phyloP scores from a whole-genome alignment of 2,888 invertebrate species.

The Gnatocerus cornutus region DNA sequence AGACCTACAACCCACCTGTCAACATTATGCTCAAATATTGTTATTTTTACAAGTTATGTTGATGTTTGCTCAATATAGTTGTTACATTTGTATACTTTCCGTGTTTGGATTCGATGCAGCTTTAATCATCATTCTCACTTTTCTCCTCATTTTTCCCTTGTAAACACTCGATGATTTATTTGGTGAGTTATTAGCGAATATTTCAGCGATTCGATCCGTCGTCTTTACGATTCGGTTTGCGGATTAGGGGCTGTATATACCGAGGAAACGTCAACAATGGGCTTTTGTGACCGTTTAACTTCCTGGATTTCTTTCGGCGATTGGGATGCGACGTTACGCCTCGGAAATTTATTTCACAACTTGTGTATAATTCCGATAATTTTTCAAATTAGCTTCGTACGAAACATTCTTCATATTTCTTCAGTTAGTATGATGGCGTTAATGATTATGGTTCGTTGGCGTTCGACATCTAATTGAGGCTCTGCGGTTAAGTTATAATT shows the following conservation, averaged over 20 bases:
- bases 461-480: slow-evolving; percentile 63
- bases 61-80: slow-evolving; percentile 64
- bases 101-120: slow-evolving; percentile 43
- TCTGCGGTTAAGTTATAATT: slow-evolving; percentile 62
- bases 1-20: slow-evolving; percentile 70
- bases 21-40: slow-evolving; percentile 70
- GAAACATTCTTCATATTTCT: slow-evolving; percentile 51
- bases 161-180: slow-evolving; percentile 38
- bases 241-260: slow-evolving; percentile 34
- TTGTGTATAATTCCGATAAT: slow-evolving; percentile 57
- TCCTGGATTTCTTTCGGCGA: slow-evolving; percentile 23
- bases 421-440: slow-evolving; percentile 63
- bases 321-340: slow-evolving; percentile 30
- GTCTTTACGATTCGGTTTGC: slow-evolving; percentile 40
- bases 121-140: slow-evolving; percentile 46
- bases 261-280: slow-evolving; percentile 32
- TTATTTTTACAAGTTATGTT: slow-evolving; percentile 67
- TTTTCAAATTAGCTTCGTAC: slow-evolving; percentile 57
- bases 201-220: slow-evolving; percentile 40
- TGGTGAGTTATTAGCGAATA: slow-evolving; percentile 45
- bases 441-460: slow-evolving; percentile 65
- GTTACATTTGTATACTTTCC: slow-evolving; percentile 49
- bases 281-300: slow-evolving; percentile 31
- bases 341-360: slow-evolving; percentile 45
- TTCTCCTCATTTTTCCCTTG: slow-evolving; percentile 26